Percentiles rank a stretch among this genome's conserved stretches.
Evolutionary conservation across 2,113 vertebrate genomes (phyloP).

Genomic region (Protomyctophum bolini): DNA sequence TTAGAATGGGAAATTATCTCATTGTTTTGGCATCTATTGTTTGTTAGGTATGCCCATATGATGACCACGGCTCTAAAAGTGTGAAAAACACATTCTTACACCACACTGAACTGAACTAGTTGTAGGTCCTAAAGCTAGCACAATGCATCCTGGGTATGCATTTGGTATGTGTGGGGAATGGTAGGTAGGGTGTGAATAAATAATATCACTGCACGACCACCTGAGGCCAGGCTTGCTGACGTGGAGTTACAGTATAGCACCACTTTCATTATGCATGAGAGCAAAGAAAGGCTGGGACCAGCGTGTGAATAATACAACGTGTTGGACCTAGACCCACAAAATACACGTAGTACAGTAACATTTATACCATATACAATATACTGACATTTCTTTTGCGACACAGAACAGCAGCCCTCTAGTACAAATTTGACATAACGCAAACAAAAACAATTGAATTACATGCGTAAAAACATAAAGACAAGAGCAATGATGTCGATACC

Average conservation of each 20-base stretch:
- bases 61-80: too few relatives aligned
- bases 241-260: conserved; percentile 18
- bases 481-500: too few relatives aligned
- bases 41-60: too few relatives aligned
- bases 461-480: too few relatives aligned
- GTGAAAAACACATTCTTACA: too few relatives aligned
- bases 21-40: too few relatives aligned
- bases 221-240: conserved; percentile 46
- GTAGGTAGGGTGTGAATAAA: conserved; percentile 57
- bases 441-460: background rate
- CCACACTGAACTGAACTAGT: too few relatives aligned
- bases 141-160: too few relatives aligned
- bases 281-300: conserved; percentile 27
- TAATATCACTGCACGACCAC: conserved; percentile 52
- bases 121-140: too few relatives aligned
- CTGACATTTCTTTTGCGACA: background rate
- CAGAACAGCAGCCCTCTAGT: background rate
- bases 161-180: conserved; percentile 33
- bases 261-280: conserved; percentile 66
- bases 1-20: too few relatives aligned
- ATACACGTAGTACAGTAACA: too few relatives aligned
- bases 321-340: background rate
- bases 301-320: background rate
- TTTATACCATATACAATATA: background rate
- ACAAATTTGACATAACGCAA: conserved; percentile 3